Conservation (phyloP, 2,113 vertebrate genomes). For the Morone chrysops region DNA sequence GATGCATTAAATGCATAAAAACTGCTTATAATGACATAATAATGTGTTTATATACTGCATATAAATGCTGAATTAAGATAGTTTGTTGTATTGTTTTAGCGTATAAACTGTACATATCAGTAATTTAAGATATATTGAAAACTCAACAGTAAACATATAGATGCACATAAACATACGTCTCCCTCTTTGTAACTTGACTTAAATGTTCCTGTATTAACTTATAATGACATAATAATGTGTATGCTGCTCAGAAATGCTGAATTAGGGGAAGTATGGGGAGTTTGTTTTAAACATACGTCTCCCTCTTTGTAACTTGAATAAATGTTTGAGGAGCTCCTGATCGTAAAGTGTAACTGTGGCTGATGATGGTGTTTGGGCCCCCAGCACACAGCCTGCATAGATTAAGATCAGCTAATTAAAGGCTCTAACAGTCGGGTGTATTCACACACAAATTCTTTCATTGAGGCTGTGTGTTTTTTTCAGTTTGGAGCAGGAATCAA, state of each 20-base stretch:
- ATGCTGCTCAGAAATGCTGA: too few species aligned
- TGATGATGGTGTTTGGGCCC: background rate
- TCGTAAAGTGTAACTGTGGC: background rate
- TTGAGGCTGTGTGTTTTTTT: background rate
- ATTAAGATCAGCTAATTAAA: conserved; percentile 57
- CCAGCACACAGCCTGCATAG: conserved; percentile 15
- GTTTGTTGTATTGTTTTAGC: background rate
- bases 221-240: too few species aligned
- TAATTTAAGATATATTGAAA: background rate
- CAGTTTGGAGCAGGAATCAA: conserved; percentile 9
- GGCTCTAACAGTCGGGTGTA: background rate
- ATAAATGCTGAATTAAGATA: background rate
- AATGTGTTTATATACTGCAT: background rate
- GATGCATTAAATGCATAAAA: background rate
- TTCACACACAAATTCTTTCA: conserved; percentile 45
- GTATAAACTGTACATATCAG: background rate
- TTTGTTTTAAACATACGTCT: too few species aligned
- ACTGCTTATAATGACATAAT: background rate
- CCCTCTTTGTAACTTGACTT: too few species aligned
- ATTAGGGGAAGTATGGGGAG: too few species aligned
- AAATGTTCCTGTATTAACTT: background rate
- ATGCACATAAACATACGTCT: background rate
- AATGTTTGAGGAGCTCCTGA: background rate
- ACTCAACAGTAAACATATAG: too few species aligned
- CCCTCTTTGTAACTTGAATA: too few species aligned